phyloP scores from a whole-genome alignment of 2,113 vertebrate species.

The Rafetus swinhoei region DNA sequence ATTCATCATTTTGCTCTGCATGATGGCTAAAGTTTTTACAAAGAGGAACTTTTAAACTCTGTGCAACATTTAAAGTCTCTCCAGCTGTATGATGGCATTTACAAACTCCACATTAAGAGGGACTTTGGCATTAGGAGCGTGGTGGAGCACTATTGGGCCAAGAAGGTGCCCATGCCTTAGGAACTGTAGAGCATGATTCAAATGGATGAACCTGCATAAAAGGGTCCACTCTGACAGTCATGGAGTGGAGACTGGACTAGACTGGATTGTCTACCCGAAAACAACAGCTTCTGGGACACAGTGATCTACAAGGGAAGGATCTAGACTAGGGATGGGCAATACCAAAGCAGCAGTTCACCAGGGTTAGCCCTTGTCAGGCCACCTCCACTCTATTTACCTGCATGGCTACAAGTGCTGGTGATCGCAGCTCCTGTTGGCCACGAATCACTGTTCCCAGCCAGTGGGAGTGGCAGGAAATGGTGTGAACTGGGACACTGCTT shows the following conservation, averaged over 20 bases:
- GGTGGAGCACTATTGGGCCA: background rate
- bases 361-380: too few species aligned
- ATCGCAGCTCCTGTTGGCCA: too few species aligned
- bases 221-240: background rate
- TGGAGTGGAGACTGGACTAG: background rate
- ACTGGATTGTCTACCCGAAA: background rate
- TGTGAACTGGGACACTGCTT: too few species aligned
- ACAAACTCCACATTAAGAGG: background rate
- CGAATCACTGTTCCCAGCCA: too few species aligned
- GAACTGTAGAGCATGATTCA: background rate
- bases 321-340: background rate
- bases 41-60: constrained; percentile 59
- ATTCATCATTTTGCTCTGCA: constrained; percentile 76
- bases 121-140: background rate
- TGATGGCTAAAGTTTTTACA: constrained; percentile 61
- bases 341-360: too few species aligned
- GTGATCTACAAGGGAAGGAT: background rate
- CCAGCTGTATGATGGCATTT: background rate
- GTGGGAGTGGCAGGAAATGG: too few species aligned
- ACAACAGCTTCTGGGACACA: background rate
- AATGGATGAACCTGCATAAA: background rate
- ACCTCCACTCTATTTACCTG: too few species aligned
- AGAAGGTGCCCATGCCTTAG: background rate
- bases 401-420: too few species aligned
- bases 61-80: constrained; percentile 14